A percentile compares a stretch with the other conserved stretches of the same genome.
These are phyloP conservation scores for Caenorhabditis macrosperma DNA, from an alignment of 2,888 invertebrate genomes.

Conservation along the genomic window DNA sequence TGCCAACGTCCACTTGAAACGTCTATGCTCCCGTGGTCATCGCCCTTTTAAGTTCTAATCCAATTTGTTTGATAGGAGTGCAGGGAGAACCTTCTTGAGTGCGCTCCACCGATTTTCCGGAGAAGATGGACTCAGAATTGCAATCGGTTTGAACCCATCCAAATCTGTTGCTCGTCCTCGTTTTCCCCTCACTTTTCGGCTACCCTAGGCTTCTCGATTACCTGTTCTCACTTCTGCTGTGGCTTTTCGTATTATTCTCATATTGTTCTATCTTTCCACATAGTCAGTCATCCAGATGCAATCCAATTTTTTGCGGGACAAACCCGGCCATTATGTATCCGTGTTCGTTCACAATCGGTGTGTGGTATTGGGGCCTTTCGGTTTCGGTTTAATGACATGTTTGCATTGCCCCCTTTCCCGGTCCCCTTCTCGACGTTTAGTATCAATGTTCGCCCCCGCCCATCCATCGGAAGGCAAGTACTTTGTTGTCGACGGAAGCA, in stretches of 20 bases:
- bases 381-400: constrained; percentile 58
- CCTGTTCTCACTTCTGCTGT: not conserved
- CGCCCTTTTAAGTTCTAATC: constrained; percentile 39
- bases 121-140: too few species aligned
- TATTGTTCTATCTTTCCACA: not conserved
- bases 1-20: constrained; percentile 45
- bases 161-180: not conserved
- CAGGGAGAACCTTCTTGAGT: constrained; percentile 14
- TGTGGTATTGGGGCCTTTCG: constrained; percentile 48
- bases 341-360: constrained; percentile 35
- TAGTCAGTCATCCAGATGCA: constrained; percentile 7
- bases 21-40: constrained; percentile 45
- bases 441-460: constrained; percentile 41
- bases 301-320: constrained; percentile 9
- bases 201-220: too few species aligned
- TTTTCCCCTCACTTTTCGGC: not conserved
- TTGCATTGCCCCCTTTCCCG: constrained; percentile 37
- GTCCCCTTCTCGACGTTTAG: constrained; percentile 46
- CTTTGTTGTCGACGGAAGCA: not conserved
- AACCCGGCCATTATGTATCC: constrained; percentile 49
- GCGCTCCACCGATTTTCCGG: constrained; percentile 11
- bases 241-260: not conserved
- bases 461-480: constrained; percentile 1
- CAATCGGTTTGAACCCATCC: not conserved
- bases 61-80: constrained; percentile 33